Percentiles rank a stretch among this genome's conserved stretches.
Conservation (phyloP, 2,888 invertebrate genomes). For the Meta bourneti region DNA sequence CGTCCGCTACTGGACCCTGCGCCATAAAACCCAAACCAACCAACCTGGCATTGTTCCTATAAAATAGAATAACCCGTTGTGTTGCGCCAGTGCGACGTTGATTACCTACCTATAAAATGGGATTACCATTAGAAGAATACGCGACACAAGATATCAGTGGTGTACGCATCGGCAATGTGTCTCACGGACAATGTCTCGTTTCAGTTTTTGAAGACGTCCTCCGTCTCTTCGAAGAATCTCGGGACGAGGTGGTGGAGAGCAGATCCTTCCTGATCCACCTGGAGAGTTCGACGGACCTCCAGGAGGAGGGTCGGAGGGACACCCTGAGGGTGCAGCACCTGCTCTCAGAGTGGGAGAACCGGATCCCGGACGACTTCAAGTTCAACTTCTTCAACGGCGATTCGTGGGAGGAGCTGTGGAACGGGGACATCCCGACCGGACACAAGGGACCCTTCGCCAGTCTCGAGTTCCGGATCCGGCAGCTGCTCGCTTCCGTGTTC, state of each 20-base stretch:
- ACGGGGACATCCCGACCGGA: neutral
- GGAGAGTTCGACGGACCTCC: slow-evolving; percentile 6
- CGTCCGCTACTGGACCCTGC: too few species aligned
- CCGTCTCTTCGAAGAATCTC: slow-evolving; percentile 13
- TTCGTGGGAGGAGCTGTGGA: slow-evolving; percentile 49
- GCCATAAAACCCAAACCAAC: too few species aligned
- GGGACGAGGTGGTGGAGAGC: neutral
- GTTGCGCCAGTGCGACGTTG: neutral
- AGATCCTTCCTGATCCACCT: slow-evolving; percentile 58
- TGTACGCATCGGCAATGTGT: neutral
- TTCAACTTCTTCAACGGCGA: slow-evolving; percentile 49
- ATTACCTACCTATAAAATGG: neutral
- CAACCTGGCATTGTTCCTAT: too few species aligned
- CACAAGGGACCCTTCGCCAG: slow-evolving; percentile 4
- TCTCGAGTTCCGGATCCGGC: slow-evolving; percentile 15
- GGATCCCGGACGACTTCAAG: slow-evolving; percentile 45
- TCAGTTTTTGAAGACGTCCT: slow-evolving; percentile 60
- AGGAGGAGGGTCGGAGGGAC: neutral
- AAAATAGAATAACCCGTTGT: too few species aligned
- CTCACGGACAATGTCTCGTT: slow-evolving; percentile 12
- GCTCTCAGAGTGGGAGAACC: slow-evolving; percentile 33
- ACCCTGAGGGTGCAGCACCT: slow-evolving; percentile 21
- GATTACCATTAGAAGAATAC: neutral
- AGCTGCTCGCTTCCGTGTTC: slow-evolving; percentile 2
- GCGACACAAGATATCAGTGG: too few species aligned